These are phyloP conservation scores for Pristis pectinata DNA, from an alignment of 2,797 vertebrate species.

Conservation along the genomic window DNA sequence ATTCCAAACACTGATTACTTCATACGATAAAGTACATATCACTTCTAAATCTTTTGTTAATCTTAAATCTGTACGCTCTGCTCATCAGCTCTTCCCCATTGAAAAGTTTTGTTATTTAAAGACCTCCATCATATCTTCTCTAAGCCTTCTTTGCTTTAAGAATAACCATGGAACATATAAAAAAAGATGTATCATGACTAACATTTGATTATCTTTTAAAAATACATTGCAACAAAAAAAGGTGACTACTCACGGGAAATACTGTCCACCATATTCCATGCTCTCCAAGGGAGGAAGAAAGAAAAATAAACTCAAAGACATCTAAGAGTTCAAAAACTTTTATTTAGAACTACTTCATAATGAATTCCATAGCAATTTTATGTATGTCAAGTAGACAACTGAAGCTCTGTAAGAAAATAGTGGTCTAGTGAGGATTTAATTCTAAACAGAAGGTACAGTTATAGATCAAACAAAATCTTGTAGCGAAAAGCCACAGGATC, in stretches of 20 bases:
- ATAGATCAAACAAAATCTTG: slow-evolving; percentile 15
- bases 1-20: not conserved
- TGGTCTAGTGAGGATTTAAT: slow-evolving; percentile 22
- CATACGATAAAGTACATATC: not conserved
- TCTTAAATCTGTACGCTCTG: not conserved
- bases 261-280: not conserved
- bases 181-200: not conserved
- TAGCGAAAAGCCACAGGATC: slow-evolving; percentile 18
- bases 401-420: slow-evolving; percentile 14
- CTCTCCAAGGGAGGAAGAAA: not conserved
- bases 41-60: not conserved
- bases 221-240: not conserved
- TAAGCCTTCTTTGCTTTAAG: not conserved
- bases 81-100: not conserved
- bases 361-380: slow-evolving; percentile 26
- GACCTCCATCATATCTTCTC: not conserved
- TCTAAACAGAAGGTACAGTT: not conserved
- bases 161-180: not conserved
- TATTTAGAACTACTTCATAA: not conserved
- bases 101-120: not conserved
- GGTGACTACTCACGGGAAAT: slow-evolving; percentile 14
- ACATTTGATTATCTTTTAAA: not conserved
- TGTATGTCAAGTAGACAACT: slow-evolving; percentile 15
- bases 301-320: slow-evolving; percentile 18
- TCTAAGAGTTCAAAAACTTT: slow-evolving; percentile 26